These are phyloP conservation scores for Lophochroa leadbeateri DNA, from an alignment of 2,113 vertebrate species.

Conservation along the genomic window DNA sequence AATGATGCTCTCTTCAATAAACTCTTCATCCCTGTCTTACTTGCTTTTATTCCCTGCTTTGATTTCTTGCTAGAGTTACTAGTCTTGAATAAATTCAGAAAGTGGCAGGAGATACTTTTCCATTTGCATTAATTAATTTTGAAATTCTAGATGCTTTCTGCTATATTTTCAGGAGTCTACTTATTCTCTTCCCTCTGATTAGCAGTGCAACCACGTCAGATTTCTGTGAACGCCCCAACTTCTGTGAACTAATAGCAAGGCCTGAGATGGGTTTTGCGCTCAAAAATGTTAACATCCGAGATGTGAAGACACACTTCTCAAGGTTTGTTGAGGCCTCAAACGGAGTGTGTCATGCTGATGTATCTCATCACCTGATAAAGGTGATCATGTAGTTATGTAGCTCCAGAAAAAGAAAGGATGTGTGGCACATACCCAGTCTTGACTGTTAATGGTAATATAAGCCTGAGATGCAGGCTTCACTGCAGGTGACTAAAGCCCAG, in stretches of 20 bases:
- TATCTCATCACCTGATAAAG: background rate
- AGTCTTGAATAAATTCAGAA: background rate
- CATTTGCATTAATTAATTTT: background rate
- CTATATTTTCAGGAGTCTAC: background rate
- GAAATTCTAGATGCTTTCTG: background rate
- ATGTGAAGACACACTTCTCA: background rate
- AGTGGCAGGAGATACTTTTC: background rate
- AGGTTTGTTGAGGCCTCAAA: background rate
- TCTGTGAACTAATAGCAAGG: background rate
- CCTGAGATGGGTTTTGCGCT: background rate
- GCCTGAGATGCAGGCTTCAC: background rate
- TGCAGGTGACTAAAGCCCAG: background rate
- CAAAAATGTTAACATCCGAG: background rate
- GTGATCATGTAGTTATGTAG: background rate
- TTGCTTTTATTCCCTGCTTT: background rate
- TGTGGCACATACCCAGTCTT: background rate
- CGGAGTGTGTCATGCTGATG: background rate
- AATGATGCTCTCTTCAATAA: background rate
- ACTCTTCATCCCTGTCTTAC: background rate
- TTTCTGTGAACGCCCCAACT: background rate
- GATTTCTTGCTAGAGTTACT: background rate
- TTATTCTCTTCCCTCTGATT: background rate
- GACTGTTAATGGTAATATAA: background rate
- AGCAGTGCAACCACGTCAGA: background rate
- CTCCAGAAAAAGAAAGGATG: background rate